Evolutionary conservation across 2,113 vertebrate species (phyloP), one percentile per base, ranked within the genome.

Genomic region (Poicephalus meyeri): DNA sequence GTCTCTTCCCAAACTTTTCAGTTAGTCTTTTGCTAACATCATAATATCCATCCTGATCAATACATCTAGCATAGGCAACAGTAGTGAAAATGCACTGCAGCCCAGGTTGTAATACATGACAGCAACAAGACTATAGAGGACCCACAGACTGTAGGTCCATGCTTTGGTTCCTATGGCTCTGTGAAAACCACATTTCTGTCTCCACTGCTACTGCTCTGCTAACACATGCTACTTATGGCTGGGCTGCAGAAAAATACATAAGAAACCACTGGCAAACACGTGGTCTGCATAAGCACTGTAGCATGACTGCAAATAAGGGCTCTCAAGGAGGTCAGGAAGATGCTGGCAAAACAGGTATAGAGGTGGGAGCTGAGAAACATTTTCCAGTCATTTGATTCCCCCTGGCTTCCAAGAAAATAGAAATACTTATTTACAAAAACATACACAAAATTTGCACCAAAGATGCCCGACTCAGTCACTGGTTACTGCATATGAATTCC

Each of bases 381-480:
- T 77, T 88, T 63, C 28, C 33, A 33, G 28, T 72, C 0, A 0
- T 44, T 52, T 50, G 44, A 52, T 55, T 61, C 10, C 31, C 41
- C 11, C 5, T 35, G 17, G 37, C 13, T 86, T 86, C 76, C 72
- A 93, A 84, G 77, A 86, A 91, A 80, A 16, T 5, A 55, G 18
- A 91, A 42, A 18, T 41, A 41, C 17, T 77, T 74, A 33, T 31
- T 66, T 78, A 73, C 6, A 73, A 73, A 91, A 69, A 37, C 0
- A 0, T 28, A 49, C 28, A 41, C 6, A 61, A 6, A 82, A 56
- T 13, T 41, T 82, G 41, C 29, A 71, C 37, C 31, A 66, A 66
- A 92, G n/a, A 25, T 26, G 10, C 37, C 35, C 0, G 0, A 10
- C 19, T 86, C 11, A 2, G 7, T 74, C 25, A 26, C 17, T 60